Conservation (phyloP, 2,113 vertebrate genomes). For the Zapornia atra region DNA sequence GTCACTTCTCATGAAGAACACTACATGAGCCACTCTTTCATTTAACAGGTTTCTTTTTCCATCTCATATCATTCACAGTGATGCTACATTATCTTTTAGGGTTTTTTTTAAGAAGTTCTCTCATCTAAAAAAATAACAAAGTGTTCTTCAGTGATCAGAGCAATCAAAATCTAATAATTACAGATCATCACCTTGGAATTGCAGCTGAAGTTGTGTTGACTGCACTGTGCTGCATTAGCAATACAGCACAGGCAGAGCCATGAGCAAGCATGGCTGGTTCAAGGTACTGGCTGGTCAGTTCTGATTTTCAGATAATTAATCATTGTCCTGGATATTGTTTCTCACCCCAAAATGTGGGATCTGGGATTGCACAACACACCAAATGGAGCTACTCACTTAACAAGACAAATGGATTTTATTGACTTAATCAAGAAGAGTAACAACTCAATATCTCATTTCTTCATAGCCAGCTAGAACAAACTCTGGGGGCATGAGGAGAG, state of each 20-base stretch:
- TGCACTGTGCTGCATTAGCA: neutral
- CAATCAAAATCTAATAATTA: neutral
- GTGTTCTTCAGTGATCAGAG: neutral
- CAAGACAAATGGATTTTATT: conserved; percentile 47
- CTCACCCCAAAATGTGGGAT: neutral
- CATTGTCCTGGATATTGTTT: neutral
- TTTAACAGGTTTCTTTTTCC: neutral
- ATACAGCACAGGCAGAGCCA: neutral
- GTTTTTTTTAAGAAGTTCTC: neutral
- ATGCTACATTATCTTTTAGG: neutral
- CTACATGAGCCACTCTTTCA: neutral
- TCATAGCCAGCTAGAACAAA: neutral
- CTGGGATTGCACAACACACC: neutral
- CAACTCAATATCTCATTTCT: conserved; percentile 49
- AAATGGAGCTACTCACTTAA: conserved; percentile 1
- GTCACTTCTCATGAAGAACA: neutral
- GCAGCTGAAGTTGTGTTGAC: neutral
- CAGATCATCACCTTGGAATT: neutral
- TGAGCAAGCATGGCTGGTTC: neutral
- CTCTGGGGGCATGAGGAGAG: neutral
- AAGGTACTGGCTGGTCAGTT: neutral
- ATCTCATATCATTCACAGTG: neutral
- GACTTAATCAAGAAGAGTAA: conserved; percentile 26
- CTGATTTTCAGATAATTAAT: neutral
- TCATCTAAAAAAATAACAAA: neutral